These are phyloP conservation scores for Coptodon rendalli DNA, from an alignment of 2,113 vertebrate species.

Conservation along the genomic window DNA sequence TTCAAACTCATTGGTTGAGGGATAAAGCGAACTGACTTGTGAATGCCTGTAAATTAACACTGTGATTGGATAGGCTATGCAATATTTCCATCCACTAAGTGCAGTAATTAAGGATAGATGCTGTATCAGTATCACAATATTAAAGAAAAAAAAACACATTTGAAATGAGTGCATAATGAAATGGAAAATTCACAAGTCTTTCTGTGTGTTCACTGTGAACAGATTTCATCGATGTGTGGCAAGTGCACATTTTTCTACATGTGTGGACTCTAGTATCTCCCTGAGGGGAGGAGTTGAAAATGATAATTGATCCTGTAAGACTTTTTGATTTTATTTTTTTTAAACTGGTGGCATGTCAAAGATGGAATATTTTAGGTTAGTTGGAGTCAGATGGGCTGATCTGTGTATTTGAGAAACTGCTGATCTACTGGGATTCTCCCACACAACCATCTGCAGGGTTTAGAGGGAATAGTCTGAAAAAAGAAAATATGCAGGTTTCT, in stretches of 20 bases:
- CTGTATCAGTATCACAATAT: not conserved
- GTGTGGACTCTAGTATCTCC: not conserved
- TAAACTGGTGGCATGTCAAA: not conserved
- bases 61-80: not conserved
- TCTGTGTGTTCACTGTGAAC: not conserved
- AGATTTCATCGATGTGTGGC: not conserved
- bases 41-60: not conserved
- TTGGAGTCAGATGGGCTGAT: not conserved
- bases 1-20: not conserved
- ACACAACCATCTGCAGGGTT: not conserved
- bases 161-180: not conserved
- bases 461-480: not conserved
- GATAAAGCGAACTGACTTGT: not conserved
- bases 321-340: accelerated
- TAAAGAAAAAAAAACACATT: not conserved
- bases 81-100: not conserved
- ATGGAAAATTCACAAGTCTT: not conserved
- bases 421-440: not conserved
- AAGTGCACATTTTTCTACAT: not conserved
- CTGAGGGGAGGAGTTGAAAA: not conserved
- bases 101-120: not conserved
- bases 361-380: not conserved
- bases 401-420: not conserved
- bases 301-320: not conserved
- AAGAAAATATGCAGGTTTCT: not conserved